Conservation (phyloP, 2,797 vertebrate species). For the Threskiornis aethiopicus region DNA sequence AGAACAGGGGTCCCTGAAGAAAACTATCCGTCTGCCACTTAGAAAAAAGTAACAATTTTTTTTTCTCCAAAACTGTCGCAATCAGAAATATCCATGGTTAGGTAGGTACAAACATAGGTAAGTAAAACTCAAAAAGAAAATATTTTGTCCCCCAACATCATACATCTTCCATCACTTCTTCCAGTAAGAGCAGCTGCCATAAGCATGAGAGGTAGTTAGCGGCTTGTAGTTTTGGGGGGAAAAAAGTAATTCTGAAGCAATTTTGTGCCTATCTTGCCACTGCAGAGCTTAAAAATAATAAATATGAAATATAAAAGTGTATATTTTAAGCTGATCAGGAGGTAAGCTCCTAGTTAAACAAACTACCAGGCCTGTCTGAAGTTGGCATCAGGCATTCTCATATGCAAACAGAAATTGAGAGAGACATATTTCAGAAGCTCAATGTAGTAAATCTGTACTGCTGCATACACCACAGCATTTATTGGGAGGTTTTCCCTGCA, state of each 20-base stretch:
- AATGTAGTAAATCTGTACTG: not conserved
- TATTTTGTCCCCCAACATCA: not conserved
- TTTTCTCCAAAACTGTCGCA: too few relatives aligned
- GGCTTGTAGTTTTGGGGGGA: not conserved
- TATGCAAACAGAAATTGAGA: not conserved
- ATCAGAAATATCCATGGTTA: not conserved
- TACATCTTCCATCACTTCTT: not conserved
- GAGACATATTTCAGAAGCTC: not conserved
- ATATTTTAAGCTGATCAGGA: not conserved
- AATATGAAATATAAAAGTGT: not conserved
- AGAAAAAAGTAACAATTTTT: not conserved
- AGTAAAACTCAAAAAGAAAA: not conserved
- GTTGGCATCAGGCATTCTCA: not conserved
- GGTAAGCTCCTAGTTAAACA: not conserved
- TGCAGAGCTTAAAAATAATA: not conserved
- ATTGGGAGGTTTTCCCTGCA: not conserved
- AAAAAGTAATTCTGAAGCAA: not conserved
- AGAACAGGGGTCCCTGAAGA: not conserved
- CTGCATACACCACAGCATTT: not conserved
- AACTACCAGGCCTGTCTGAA: not conserved
- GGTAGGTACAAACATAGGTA: not conserved
- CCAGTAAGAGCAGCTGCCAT: not conserved
- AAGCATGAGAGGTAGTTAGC: not conserved
- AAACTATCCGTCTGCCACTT: not conserved
- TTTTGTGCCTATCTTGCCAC: not conserved